Percentiles rank a stretch among this genome's conserved stretches.
Evolutionary conservation across 2,113 vertebrate species (phyloP).

Genomic region (Pantherophis guttatus): DNA sequence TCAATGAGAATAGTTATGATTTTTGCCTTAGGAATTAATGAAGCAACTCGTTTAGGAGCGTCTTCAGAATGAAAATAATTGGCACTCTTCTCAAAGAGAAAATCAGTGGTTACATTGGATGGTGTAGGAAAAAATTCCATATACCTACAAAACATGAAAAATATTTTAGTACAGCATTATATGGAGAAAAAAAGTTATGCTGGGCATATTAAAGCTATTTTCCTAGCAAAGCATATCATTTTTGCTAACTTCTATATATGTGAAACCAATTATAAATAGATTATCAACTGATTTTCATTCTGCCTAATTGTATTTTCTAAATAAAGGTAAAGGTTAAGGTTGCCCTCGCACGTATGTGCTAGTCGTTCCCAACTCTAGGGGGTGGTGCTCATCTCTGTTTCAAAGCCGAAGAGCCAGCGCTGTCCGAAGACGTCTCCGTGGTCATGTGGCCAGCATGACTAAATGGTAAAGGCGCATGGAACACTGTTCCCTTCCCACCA

Average conservation of each 20-base stretch:
- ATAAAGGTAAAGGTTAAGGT: no score
- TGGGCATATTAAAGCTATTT: neutral
- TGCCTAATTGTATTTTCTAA: neutral
- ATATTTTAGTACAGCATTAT: constrained; percentile 45
- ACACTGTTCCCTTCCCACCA: no score
- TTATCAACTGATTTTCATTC: neutral
- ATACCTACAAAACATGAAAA: constrained; percentile 78
- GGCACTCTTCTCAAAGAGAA: constrained; percentile 97
- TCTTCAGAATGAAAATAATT: constrained; percentile 97
- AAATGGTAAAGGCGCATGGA: no score
- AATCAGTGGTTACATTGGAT: constrained; percentile 89
- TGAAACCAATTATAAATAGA: neutral
- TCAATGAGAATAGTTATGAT: constrained; percentile 95
- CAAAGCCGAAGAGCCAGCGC: no score
- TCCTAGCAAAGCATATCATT: neutral
- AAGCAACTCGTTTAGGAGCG: constrained; percentile 83
- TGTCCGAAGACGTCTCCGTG: no score
- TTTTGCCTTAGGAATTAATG: constrained; percentile 92
- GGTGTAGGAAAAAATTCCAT: constrained; percentile 97
- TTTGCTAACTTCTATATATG: neutral
- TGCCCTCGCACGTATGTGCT: no score
- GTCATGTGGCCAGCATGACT: no score
- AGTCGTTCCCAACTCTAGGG: no score
- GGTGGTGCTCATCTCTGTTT: no score
- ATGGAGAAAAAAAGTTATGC: neutral